These are phyloP conservation scores for Cephus sareptanus DNA, from an alignment of 2,888 invertebrate genomes.

Conservation along the genomic window DNA sequence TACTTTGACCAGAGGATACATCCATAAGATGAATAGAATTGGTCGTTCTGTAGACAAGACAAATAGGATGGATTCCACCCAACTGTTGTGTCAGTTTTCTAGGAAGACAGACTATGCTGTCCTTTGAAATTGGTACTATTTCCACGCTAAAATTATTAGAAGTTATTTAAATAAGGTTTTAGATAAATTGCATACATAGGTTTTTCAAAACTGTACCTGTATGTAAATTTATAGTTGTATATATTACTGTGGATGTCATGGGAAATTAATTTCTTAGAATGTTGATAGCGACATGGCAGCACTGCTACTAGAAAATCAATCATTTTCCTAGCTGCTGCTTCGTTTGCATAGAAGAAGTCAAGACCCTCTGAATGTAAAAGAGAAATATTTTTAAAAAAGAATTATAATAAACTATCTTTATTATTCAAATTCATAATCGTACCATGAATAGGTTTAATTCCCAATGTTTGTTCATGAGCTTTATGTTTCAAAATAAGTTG, in stretches of 20 bases:
- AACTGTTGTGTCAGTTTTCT: constrained; percentile 86
- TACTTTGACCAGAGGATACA: constrained; percentile 86
- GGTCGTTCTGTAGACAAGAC: constrained; percentile 89
- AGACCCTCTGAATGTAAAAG: constrained; percentile 78
- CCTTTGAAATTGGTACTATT: constrained; percentile 95
- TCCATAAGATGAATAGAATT: constrained; percentile 94
- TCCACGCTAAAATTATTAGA: constrained; percentile 77
- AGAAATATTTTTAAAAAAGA: constrained; percentile 16
- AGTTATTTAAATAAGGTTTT: neutral
- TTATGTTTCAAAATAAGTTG: constrained; percentile 96
- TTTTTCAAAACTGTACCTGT: constrained; percentile 59
- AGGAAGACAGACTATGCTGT: constrained; percentile 90
- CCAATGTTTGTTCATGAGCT: constrained; percentile 88
- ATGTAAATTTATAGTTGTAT: constrained; percentile 96
- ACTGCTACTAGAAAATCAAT: constrained; percentile 91
- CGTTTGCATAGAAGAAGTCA: constrained; percentile 93
- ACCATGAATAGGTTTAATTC: constrained; percentile 89
- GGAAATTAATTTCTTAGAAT: constrained; percentile 95
- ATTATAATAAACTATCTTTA: constrained; percentile 1
- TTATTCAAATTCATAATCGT: constrained; percentile 11
- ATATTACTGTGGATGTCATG: constrained; percentile 97
- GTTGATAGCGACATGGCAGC: constrained; percentile 87
- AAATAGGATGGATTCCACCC: constrained; percentile 89
- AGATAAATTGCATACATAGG: neutral
- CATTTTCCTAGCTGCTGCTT: constrained; percentile 93